Conservation (phyloP, 2,888 invertebrate species). For the Microplitis deprimator region DNA sequence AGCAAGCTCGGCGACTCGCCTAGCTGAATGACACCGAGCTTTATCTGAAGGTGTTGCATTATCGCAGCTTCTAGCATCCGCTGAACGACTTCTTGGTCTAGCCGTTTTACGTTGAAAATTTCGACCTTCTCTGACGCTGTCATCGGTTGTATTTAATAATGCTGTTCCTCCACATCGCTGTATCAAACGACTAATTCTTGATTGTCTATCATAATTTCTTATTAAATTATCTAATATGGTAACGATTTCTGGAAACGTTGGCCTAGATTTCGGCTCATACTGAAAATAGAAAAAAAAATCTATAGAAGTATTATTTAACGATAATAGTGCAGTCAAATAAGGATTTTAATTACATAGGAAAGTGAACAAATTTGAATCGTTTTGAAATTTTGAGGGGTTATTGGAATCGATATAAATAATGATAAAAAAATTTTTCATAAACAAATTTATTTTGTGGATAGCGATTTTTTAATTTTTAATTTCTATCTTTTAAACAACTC, state of each 20-base stretch:
- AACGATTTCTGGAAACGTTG: conserved; percentile 88
- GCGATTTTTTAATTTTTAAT: no score
- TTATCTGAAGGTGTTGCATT: conserved; percentile 80
- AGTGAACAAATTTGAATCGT: no score
- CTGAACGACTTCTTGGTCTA: conserved; percentile 65
- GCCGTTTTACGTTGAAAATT: conserved; percentile 55
- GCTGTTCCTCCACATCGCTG: conserved; percentile 62
- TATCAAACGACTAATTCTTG: conserved; percentile 57
- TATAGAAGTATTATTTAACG: no score
- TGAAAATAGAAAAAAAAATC: conserved; percentile 68
- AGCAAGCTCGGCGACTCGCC: conserved; percentile 86
- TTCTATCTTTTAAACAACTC: no score
- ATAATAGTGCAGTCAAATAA: no score
- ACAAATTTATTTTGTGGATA: no score
- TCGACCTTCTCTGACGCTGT: conserved; percentile 62
- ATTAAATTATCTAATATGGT: conserved; percentile 75
- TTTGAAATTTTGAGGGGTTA: no score
- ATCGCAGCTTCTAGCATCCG: conserved; percentile 66
- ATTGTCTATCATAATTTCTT: conserved; percentile 59
- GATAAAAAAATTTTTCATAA: no score
- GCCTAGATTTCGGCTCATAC: conserved; percentile 92
- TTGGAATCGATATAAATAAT: no score
- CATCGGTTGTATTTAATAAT: conserved; percentile 66
- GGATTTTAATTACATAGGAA: no score
- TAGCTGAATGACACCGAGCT: conserved; percentile 80